Conservation (phyloP, 2,888 invertebrate genomes). For the Pandemis corylana region DNA sequence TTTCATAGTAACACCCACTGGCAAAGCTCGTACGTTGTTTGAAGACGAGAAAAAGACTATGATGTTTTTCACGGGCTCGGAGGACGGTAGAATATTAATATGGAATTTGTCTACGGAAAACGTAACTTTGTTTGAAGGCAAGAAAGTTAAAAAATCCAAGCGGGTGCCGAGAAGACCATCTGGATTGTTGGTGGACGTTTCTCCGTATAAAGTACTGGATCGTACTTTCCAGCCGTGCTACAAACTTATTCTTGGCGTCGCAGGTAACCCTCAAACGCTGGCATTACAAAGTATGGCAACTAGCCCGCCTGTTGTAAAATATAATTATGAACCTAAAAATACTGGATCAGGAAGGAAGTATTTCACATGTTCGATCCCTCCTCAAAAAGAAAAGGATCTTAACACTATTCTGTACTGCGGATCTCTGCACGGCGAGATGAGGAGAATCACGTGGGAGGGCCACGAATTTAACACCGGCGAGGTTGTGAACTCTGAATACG, state of each 20-base stretch:
- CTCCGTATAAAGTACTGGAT: conserved; percentile 85
- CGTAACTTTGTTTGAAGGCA: conserved; percentile 62
- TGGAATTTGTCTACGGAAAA: conserved; percentile 88
- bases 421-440: conserved; percentile 76
- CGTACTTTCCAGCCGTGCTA: conserved; percentile 87
- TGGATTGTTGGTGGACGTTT: conserved; percentile 85
- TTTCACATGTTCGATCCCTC: conserved; percentile 65
- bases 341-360: conserved; percentile 72
- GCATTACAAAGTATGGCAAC: conserved; percentile 76
- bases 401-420: conserved; percentile 67
- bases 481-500: conserved; percentile 85
- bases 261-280: conserved; percentile 68
- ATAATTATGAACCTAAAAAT: conserved; percentile 63
- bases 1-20: conserved; percentile 85
- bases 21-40: conserved; percentile 72
- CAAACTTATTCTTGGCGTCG: conserved; percentile 79
- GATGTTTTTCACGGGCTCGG: conserved; percentile 87
- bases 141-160: conserved; percentile 73
- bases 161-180: conserved; percentile 83
- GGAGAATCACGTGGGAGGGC: conserved; percentile 87
- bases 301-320: conserved; percentile 64
- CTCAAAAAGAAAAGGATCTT: conserved; percentile 63
- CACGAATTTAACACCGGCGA: conserved; percentile 87
- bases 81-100: conserved; percentile 88
- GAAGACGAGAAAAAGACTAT: conserved; percentile 68